Base-by-base conservation (phyloP, 2,888 invertebrate genomes). In the Tinea trinotella region DNA sequence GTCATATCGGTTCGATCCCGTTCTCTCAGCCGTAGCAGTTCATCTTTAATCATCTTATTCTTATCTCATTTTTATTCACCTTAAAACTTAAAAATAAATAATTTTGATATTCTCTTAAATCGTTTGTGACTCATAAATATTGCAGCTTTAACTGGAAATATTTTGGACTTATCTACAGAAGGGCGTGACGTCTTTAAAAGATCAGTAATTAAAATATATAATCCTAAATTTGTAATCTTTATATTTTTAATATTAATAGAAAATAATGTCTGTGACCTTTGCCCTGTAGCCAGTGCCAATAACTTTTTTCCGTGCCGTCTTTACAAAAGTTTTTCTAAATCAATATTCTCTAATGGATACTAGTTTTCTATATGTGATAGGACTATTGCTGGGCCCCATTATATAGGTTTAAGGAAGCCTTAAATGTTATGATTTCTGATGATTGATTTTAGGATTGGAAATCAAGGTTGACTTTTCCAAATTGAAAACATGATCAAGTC, bases 401-500 rank as follows among this genome's bases (percentile, higher is more conserved):
- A 36, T 56, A 34, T 6, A 57, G 13, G 18, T 40, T 18, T 53
- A 52, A 17, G 35, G 19, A 15, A 7, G 58, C 55, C 3, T 44
- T n/a, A 13, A 58, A 52, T 5, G 18, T 50, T 9, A 58, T 12
- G 20, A 53, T 18, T 13, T 56, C 35, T 7, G 54, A 34, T n/a
- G 12, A 56, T 12, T 7, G 50, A 44, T 18, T 50, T 53, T 15
- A 56, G 35, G 17, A 56, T 40, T 9, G 56, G 56, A 35, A 54
- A 57, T 55, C 56, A 57, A 22, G 55, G 50, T 19, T 59, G 59
- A 9, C 53, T 36, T 6, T 34, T 44, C 59, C 56, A 57, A 6
- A 49, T 40, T 6, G 57, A 57, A 24, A 57, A 52, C 15, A 58
- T 55, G 12, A 58, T 5, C n/a, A 59, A 54, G 7, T 56, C 54